These are phyloP conservation scores for Achroia grisella DNA, from an alignment of 1,140 invertebrate species.

Conservation along the genomic window DNA sequence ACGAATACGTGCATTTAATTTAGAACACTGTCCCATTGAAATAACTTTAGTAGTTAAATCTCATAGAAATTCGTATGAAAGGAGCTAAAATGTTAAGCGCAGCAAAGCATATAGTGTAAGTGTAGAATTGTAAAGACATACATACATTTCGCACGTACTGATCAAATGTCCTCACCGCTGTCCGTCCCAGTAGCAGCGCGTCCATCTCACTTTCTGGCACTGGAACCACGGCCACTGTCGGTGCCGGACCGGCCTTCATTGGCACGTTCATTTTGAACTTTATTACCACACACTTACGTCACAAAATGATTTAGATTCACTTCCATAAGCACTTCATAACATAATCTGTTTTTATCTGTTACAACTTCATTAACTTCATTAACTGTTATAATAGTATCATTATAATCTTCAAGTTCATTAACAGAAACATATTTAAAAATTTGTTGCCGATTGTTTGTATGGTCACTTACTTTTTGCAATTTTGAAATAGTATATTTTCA, in stretches of 20 bases:
- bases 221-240: conserved; percentile 71
- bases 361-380: background rate
- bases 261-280: conserved; percentile 50
- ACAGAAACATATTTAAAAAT: too few species aligned
- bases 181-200: conserved; percentile 80
- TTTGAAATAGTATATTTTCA: too few species aligned
- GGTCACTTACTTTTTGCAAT: too few species aligned
- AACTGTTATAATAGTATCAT: too few species aligned
- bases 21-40: too few species aligned
- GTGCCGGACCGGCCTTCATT: conserved; percentile 57
- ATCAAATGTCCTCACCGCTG: conserved; percentile 80
- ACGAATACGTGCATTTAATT: too few species aligned
- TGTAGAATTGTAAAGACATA: conserved; percentile 29
- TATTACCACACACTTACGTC: conserved; percentile 4
- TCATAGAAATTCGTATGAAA: too few species aligned
- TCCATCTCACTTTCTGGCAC: conserved; percentile 83
- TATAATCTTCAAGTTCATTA: too few species aligned
- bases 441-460: too few species aligned
- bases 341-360: background rate
- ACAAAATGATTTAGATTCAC: background rate
- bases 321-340: background rate
- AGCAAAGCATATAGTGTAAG: conserved; percentile 2
- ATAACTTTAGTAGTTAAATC: too few species aligned
- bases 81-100: background rate
- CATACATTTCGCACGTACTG: conserved; percentile 73